phyloP scores from a whole-genome alignment of 2,888 invertebrate genomes.

The Yponomeuta malinellus region DNA sequence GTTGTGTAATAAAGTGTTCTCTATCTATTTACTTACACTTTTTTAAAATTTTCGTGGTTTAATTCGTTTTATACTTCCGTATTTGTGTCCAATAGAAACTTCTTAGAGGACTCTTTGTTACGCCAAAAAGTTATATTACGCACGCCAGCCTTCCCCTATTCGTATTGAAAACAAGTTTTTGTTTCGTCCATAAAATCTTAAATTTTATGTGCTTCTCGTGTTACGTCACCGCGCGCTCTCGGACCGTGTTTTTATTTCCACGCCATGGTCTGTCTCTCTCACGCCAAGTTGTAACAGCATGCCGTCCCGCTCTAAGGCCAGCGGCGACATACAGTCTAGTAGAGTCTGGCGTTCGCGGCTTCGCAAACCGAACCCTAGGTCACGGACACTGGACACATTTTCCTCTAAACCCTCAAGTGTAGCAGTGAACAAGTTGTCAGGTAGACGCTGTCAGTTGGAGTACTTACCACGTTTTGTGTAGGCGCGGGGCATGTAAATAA shows the following conservation, averaged over 20 bases:
- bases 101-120: no score
- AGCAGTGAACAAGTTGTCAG: slow-evolving; percentile 34
- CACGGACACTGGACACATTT: slow-evolving; percentile 63
- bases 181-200: slow-evolving; percentile 13
- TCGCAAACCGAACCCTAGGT: slow-evolving; percentile 68
- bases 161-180: slow-evolving; percentile 20
- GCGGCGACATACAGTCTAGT: slow-evolving; percentile 75
- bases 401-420: slow-evolving; percentile 35
- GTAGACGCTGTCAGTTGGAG: slow-evolving; percentile 34
- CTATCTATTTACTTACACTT: no score
- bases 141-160: slow-evolving; percentile 8
- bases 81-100: no score
- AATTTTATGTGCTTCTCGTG: slow-evolving; percentile 23
- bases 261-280: slow-evolving; percentile 46
- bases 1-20: no score
- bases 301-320: slow-evolving; percentile 52
- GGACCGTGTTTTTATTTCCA: slow-evolving; percentile 51
- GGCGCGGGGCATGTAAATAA: slow-evolving; percentile 5
- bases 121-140: not conserved
- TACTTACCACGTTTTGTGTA: slow-evolving; percentile 24
- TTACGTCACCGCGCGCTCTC: slow-evolving; percentile 48
- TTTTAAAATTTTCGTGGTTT: no score
- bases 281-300: slow-evolving; percentile 32
- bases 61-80: no score
- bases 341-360: slow-evolving; percentile 52